phyloP scores from a whole-genome alignment of 2,888 invertebrate genomes.

The Drosophila peninsularis region DNA sequence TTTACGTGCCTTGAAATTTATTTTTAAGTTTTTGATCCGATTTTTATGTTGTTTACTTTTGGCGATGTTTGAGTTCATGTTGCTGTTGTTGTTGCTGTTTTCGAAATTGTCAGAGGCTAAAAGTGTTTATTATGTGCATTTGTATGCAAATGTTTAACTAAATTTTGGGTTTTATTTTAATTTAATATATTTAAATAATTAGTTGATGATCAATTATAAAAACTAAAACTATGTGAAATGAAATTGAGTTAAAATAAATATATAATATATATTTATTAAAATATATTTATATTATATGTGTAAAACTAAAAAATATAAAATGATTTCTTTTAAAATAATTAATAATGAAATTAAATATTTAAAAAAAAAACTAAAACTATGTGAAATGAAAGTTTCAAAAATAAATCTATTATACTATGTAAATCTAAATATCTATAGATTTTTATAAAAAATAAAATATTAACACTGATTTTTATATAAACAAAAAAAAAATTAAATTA shows the following conservation, averaged over 20 bases:
- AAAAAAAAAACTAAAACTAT: no score
- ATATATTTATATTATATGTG: not conserved
- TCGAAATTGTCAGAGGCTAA: slow-evolving; percentile 43
- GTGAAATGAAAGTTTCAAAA: not conserved
- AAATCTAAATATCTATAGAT: not conserved
- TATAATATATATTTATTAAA: no score
- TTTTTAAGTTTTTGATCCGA: slow-evolving; percentile 77
- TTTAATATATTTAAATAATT: no score
- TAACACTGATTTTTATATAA: not conserved
- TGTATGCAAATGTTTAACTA: slow-evolving; percentile 6
- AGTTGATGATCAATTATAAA: not conserved
- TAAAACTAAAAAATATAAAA: not conserved
- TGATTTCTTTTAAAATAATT: no score
- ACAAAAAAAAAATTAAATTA: not conserved
- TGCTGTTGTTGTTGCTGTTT: slow-evolving; percentile 37
- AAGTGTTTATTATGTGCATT: slow-evolving; percentile 23
- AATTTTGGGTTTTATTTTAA: slow-evolving; percentile 2
- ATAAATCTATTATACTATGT: not conserved
- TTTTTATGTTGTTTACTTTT: slow-evolving; percentile 76
- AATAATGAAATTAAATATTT: no score
- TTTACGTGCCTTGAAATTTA: slow-evolving; percentile 78
- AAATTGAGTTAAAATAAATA: not conserved
- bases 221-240: not conserved
- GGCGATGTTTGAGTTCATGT: slow-evolving; percentile 71
- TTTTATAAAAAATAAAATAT: no score